Evolutionary conservation across 2,888 invertebrate species (phyloP), one percentile per base, ranked within the genome.

Genomic region (Drosophila acutilabella): DNA sequence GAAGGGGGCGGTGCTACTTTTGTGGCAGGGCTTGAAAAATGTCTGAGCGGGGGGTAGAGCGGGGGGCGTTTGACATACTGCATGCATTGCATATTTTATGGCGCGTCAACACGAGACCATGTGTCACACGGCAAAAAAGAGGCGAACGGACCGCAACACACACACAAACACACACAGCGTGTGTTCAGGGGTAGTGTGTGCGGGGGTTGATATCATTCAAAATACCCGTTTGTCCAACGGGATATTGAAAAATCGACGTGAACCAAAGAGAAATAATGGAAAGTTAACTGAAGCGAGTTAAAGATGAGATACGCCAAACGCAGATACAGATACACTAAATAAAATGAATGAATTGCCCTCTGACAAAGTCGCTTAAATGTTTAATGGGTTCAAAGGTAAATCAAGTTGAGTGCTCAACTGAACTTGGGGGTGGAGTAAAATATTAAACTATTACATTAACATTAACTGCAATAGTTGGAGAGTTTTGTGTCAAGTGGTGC

Each of bases 41-140:
- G 44, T 36, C 16, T 36, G 11, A 10, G 26, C n/a, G 0, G 8
- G 33, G 53, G 10, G 33, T 36, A 33, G 16, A 16, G 51, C n/a
- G 53, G 18, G 6, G 18, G 13, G 58, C 66, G 71, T 72, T 72
- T 85, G 88, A 89, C 85, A 83, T 89, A 85, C 85, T 85, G 85
- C 85, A 87, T 89, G 85, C 85, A 87, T 81, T 89, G 89, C 85
- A 85, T 85, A 85, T 85, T 89, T 85, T 85, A 85, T 85, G 81
- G 79, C 79, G 76, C 85, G 87, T 85, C 85, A 85, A 85, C 89
- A 87, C 89, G 84, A 81, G 83, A 82, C 83, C 83, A 83, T 86
- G 83, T 83, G 88, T 83, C 89, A 78, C 80, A 70, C 78, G 71
- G 87, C 65, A 65, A 47, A 50, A 65, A 40, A 36, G 13, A 36